Percentiles rank a stretch among this genome's conserved stretches.
Conservation (phyloP, 2,113 vertebrate genomes). For the Myiagra hebetior region DNA sequence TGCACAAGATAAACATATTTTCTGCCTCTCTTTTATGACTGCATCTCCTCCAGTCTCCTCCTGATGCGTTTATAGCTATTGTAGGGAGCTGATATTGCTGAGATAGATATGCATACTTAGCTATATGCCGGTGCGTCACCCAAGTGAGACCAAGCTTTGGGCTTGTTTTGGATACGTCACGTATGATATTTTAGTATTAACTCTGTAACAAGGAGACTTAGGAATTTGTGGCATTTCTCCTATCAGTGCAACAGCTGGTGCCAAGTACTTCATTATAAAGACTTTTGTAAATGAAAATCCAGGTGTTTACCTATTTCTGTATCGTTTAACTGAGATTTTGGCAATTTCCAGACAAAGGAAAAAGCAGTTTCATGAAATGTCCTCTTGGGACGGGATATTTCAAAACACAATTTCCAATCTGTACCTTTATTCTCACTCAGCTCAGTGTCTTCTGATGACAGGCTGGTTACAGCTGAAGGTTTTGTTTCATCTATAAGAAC, state of each 20-base stretch:
- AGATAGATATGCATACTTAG: background rate
- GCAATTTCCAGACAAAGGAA: constrained; percentile 5
- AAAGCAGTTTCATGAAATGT: background rate
- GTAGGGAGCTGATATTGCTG: background rate
- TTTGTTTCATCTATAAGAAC: constrained; percentile 45
- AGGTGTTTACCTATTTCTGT: background rate
- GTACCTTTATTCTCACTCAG: constrained; percentile 68
- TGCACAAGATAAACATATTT: constrained; percentile 42
- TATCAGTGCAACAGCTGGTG: background rate
- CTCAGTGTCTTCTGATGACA: constrained; percentile 25
- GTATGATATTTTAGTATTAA: background rate
- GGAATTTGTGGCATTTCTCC: background rate
- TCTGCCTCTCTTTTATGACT: constrained; percentile 20
- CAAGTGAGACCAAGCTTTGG: background rate
- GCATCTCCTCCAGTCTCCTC: constrained; percentile 28
- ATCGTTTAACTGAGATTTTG: background rate
- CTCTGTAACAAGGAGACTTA: background rate
- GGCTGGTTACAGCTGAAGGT: background rate
- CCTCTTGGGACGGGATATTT: background rate
- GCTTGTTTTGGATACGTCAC: background rate
- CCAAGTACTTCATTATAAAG: constrained; percentile 1
- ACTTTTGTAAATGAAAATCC: background rate
- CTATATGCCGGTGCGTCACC: background rate
- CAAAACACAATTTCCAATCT: background rate
- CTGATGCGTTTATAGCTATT: background rate